Evolutionary conservation across 2,113 vertebrate species (phyloP).

Genomic region (Pseudonaja textilis): DNA sequence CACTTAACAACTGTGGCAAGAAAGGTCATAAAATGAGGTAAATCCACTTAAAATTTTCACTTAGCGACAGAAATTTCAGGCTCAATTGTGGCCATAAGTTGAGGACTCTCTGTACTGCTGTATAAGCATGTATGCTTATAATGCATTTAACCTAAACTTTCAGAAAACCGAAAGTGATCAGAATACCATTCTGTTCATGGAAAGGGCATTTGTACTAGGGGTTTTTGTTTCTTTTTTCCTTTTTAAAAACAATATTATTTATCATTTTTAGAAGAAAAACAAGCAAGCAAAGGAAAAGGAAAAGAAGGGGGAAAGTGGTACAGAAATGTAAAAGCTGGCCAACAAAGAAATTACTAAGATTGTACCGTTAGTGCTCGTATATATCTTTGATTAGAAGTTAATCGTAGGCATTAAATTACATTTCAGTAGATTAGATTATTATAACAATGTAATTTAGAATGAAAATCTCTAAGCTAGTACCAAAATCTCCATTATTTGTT

Average conservation of each 20-base stretch:
- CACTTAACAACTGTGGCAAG: no score
- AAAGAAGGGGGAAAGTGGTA: not conserved
- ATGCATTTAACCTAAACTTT: not conserved
- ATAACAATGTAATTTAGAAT: not conserved
- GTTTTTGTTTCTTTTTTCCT: not conserved
- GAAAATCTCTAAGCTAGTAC: not conserved
- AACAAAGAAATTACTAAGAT: not conserved
- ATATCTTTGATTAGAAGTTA: not conserved
- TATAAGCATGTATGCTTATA: not conserved
- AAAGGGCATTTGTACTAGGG: not conserved
- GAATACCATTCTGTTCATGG: not conserved
- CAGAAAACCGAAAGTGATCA: not conserved
- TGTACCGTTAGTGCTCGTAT: not conserved
- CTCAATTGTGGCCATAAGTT: no score
- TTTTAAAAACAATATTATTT: not conserved
- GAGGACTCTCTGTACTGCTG: not conserved
- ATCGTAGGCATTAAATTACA: not conserved
- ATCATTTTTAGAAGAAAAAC: not conserved
- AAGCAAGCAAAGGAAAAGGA: not conserved
- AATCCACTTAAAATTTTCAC: no score
- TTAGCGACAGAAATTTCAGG: no score
- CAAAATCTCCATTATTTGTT: not conserved
- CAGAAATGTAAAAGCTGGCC: not conserved
- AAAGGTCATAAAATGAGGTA: no score
- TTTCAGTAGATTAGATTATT: not conserved